These are phyloP conservation scores for Timema cristinae DNA, from an alignment of 2,888 invertebrate species.

Conservation along the genomic window DNA sequence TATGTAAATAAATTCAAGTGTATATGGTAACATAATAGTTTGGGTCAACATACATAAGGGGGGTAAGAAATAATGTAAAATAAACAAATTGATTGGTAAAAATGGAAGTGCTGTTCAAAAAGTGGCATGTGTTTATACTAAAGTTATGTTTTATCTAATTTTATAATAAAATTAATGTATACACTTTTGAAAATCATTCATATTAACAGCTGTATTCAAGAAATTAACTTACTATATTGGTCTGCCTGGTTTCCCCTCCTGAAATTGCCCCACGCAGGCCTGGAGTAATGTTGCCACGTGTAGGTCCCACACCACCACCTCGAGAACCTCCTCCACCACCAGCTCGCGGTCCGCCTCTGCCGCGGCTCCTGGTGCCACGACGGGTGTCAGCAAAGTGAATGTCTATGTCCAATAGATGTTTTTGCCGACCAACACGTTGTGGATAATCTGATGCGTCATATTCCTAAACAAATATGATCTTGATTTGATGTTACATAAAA, in stretches of 20 bases:
- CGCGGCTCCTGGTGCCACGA: constrained; percentile 53
- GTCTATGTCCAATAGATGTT: constrained; percentile 81
- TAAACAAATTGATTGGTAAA: no score
- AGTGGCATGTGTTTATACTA: no score
- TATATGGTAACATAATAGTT: no score
- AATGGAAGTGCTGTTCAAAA: no score
- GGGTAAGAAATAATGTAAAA: no score
- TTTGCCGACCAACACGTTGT: constrained; percentile 81
- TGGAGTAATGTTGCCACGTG: no score
- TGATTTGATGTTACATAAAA: neutral
- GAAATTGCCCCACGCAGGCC: no score
- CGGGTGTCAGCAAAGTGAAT: constrained; percentile 80
- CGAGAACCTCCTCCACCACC: constrained; percentile 48
- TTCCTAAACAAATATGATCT: constrained; percentile 45
- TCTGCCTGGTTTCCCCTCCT: no score
- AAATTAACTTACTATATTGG: no score
- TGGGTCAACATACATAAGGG: no score
- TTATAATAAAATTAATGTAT: neutral
- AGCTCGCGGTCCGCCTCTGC: constrained; percentile 48
- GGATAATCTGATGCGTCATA: constrained; percentile 76
- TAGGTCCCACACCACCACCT: neutral
- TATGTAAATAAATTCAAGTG: no score
- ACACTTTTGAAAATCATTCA: neutral
- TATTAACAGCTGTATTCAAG: no score
- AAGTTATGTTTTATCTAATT: neutral